phyloP scores from a whole-genome alignment of 2,888 invertebrate genomes.

The Tetragonisca angustula region DNA sequence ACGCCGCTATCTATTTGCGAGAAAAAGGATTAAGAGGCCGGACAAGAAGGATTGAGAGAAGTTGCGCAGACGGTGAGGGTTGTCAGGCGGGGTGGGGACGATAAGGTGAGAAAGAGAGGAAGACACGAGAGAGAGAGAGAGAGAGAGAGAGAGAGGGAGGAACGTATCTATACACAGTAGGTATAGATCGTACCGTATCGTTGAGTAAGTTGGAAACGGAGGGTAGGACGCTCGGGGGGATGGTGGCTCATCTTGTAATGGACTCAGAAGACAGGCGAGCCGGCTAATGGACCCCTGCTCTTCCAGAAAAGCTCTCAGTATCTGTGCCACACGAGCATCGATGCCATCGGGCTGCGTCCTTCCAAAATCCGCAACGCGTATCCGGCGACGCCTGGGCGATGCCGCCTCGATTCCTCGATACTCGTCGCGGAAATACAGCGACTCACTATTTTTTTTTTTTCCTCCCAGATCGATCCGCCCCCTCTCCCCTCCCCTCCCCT shows the following conservation, averaged over 20 bases:
- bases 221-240: slow-evolving; percentile 73
- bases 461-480: slow-evolving; percentile 5
- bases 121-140: not conserved
- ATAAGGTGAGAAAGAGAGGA: slow-evolving; percentile 5
- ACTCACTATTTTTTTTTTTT: too few species aligned
- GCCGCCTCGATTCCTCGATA: too few species aligned
- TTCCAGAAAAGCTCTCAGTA: slow-evolving; percentile 83
- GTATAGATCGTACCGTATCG: slow-evolving; percentile 69
- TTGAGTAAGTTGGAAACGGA: slow-evolving; percentile 72
- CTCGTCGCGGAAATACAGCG: too few species aligned
- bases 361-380: slow-evolving; percentile 71
- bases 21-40: slow-evolving; percentile 58
- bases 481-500: not conserved
- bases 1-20: slow-evolving; percentile 43
- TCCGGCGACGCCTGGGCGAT: not conserved
- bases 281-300: slow-evolving; percentile 83
- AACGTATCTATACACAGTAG: slow-evolving; percentile 62
- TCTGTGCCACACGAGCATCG: slow-evolving; percentile 81
- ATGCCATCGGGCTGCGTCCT: slow-evolving; percentile 79
- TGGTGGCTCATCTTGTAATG: slow-evolving; percentile 84
- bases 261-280: slow-evolving; percentile 84
- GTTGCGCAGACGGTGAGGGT: slow-evolving; percentile 10
- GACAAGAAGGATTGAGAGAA: slow-evolving; percentile 46
- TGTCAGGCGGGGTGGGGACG: not conserved
- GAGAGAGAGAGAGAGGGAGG: slow-evolving; percentile 29